Evolutionary conservation across 1,140 invertebrate genomes (phyloP), one percentile per base, ranked within the genome.

Genomic region (Drosophila seguyi): DNA sequence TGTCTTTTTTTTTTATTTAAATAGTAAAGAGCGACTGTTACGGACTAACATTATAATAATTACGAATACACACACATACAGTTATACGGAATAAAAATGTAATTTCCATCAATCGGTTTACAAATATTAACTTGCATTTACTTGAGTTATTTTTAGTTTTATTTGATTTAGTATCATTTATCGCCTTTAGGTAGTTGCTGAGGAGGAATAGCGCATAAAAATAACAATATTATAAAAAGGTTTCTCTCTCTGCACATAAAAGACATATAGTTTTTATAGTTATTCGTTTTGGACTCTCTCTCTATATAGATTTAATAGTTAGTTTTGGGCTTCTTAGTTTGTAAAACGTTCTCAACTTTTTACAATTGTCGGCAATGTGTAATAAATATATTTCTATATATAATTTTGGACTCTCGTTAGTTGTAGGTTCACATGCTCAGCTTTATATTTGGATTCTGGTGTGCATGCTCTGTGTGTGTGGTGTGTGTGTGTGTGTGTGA

Each of bases 151-250:
- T 29, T 41, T 22, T n/a, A 57, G 18, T 65, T 34, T 41, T 29
- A 16, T 57, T 47, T 56, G 11, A 45, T 41, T 22, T 14, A 57
- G 18, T 63, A 27, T 41, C 20, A 8, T 61, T 29, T 41, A 10
- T 62, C 45, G 60, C 42, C 45, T 29, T 59, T 63, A 57, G 50
- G 52, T 69, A 29, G 18, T 72, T 58, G 65, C 47, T 61, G 59
- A 66, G 59, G 72, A 77, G 73, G 65, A 81, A 90, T 81, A 81
- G 82, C 77, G 85, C 80, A 87, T 88, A 87, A 76, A 84, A 90
- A 90, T 88, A 90, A 87, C 84, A 87, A 80, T 53, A 53, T 88
- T 84, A 87, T 87, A 86, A 90, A 88, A 87, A 86, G 65, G 61
- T 87, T 57, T 47, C 44, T 47, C 44, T 47, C 47, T 78, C 61